Base-by-base conservation (phyloP, 2,888 invertebrate genomes). In the Patella pellucida region DNA sequence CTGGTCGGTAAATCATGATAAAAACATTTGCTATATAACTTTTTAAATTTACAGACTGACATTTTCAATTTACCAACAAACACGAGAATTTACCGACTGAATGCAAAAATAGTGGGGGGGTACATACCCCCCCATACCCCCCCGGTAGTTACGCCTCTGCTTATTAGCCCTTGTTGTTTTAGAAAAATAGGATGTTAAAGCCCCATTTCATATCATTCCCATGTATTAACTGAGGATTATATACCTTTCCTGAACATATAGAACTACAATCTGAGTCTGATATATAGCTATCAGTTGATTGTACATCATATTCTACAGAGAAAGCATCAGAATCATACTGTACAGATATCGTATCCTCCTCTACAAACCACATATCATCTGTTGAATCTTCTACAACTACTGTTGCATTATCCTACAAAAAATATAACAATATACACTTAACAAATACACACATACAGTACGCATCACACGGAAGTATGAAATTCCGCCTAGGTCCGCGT, bases 351-450 rank as follows among this genome's bases (percentile, higher is more conserved):
- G 75, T 73, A 50, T 81, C 79, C 70, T 81, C 76, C 52, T 75
- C 74, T 52, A 68, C 31, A 62, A 84, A 87, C 87, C 87, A 88
- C 50, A 83, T 75, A 69, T 86, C 86, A 77, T 88, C 87, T 12
- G 85, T 79, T 1, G 86, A 86, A 62, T 83, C 83, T 54, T 83
- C 79, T 41, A 84, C 84, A 19, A 81, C 62, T n/a, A 75, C 81
- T 0, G 86, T 87, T 71, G 82, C 84, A 41, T 41, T 41, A 41
- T 41, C 41, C 41, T 41, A 41, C 41, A 41, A 41, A 41, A n/a
- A 41, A 41, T 41, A 41, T 41, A 41, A 41, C 41, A 41, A 41
- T 41, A 41, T 41, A 41, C 41, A 41, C 7, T 41, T 41, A 41
- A 41, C 41, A 7, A 41, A 9, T 41, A 41, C 9, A 41, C 7